Conservation (phyloP, 1,140 invertebrate species). For the Caerostris extrusa region DNA sequence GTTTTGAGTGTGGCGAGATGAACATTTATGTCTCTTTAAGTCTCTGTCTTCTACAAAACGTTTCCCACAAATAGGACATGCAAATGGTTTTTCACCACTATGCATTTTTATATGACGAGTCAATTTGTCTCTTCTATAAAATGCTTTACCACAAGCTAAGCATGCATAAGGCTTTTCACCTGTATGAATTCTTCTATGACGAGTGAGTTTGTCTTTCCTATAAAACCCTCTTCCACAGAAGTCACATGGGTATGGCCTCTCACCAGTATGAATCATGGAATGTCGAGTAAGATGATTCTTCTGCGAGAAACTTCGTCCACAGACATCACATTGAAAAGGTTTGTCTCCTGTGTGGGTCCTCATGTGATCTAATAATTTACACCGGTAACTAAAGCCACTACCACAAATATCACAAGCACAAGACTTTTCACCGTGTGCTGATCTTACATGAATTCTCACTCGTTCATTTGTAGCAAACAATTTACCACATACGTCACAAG, state of each 20-base stretch:
- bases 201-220: conserved; percentile 90
- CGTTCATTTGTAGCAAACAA: conserved; percentile 78
- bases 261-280: conserved; percentile 90
- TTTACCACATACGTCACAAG: conserved; percentile 79
- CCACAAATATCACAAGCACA: conserved; percentile 80
- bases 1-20: conserved; percentile 76
- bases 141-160: conserved; percentile 78
- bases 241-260: conserved; percentile 93
- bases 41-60: conserved; percentile 77
- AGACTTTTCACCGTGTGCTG: conserved; percentile 79
- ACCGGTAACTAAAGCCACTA: conserved; percentile 79
- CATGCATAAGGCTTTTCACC: conserved; percentile 82
- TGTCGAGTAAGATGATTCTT: conserved; percentile 80
- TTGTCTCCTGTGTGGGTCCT: conserved; percentile 80
- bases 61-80: conserved; percentile 79
- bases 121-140: conserved; percentile 78
- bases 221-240: conserved; percentile 93
- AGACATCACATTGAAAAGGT: conserved; percentile 80
- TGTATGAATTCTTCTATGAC: conserved; percentile 94
- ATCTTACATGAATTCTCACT: conserved; percentile 78
- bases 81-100: conserved; percentile 78
- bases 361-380: conserved; percentile 79
- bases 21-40: conserved; percentile 77
- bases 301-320: conserved; percentile 79
- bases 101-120: conserved; percentile 91